A percentile compares a stretch with the other conserved stretches of the same genome.
Evolutionary conservation across 23 tunicate genomes (phyloP).

Genomic region (Styela plicata): DNA sequence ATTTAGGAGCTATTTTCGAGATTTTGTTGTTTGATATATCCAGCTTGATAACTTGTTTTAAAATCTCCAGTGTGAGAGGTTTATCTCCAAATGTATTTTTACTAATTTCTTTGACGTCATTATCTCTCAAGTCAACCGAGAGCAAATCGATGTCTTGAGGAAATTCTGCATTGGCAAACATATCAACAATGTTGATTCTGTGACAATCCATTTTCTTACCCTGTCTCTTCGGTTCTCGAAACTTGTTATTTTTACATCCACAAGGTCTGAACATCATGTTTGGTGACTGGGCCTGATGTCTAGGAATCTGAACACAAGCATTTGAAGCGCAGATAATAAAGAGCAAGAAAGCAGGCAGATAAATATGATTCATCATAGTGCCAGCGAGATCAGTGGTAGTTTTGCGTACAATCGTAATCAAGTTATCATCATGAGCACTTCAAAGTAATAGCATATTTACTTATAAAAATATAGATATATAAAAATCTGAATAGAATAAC

Average conservation of each 20-base stretch:
- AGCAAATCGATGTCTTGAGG: constrained; percentile 2
- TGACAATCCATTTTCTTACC: constrained; percentile 23
- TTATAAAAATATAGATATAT: too few species aligned
- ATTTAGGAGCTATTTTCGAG: constrained; percentile 1
- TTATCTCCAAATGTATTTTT: constrained; percentile 7
- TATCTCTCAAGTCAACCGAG: not conserved
- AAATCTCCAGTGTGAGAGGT: not conserved
- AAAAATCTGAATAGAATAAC: too few species aligned
- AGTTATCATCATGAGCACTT: too few species aligned
- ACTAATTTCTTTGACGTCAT: not conserved
- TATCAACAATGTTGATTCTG: not conserved
- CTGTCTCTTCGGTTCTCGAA: not conserved
- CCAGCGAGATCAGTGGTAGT: too few species aligned
- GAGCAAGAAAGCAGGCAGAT: too few species aligned
- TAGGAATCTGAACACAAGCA: too few species aligned
- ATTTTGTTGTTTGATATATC: constrained; percentile 21
- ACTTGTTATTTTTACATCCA: not conserved
- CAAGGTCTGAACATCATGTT: too few species aligned
- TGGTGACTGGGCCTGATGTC: too few species aligned
- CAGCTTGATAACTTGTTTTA: not conserved
- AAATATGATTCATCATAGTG: too few species aligned
- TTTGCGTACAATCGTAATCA: too few species aligned
- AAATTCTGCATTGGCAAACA: constrained; percentile 7
- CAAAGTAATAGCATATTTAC: too few species aligned
- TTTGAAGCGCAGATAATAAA: too few species aligned